Conservation (phyloP, 1,140 invertebrate genomes). For the Pollicipes pollicipes region DNA sequence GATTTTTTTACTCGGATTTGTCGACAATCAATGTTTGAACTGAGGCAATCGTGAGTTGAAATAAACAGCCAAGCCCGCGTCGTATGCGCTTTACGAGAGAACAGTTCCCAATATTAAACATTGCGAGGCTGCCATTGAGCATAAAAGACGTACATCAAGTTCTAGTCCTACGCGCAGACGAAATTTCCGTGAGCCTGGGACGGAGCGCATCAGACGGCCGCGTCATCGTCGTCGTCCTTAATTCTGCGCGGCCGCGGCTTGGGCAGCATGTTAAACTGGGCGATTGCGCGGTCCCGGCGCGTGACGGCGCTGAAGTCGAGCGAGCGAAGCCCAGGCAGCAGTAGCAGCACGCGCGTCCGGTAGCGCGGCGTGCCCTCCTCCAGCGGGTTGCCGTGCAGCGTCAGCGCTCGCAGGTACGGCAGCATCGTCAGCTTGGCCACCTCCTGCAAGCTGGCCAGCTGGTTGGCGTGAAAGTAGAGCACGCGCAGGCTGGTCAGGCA, state of each 20-base stretch:
- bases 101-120: no score
- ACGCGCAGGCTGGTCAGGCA: conserved; percentile 21
- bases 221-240: not conserved
- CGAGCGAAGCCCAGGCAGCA: conserved; percentile 17
- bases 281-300: not conserved
- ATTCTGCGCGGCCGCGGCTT: not conserved
- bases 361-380: conserved; percentile 19
- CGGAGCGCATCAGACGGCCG: no score
- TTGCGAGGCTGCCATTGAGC: no score
- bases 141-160: no score
- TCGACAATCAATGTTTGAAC: no score
- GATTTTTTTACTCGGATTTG: no score
- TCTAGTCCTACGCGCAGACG: no score
- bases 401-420: conserved; percentile 19
- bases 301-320: conserved; percentile 24
- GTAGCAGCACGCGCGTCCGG: conserved; percentile 15
- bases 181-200: no score
- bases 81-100: no score
- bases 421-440: conserved; percentile 15
- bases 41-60: no score
- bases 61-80: no score
- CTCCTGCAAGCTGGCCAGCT: conserved; percentile 17
- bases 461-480: conserved; percentile 24
- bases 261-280: not conserved
- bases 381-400: conserved; percentile 23